These are phyloP conservation scores for Zeugodacus cucurbitae DNA, from an alignment of 1,140 invertebrate genomes.

Conservation along the genomic window DNA sequence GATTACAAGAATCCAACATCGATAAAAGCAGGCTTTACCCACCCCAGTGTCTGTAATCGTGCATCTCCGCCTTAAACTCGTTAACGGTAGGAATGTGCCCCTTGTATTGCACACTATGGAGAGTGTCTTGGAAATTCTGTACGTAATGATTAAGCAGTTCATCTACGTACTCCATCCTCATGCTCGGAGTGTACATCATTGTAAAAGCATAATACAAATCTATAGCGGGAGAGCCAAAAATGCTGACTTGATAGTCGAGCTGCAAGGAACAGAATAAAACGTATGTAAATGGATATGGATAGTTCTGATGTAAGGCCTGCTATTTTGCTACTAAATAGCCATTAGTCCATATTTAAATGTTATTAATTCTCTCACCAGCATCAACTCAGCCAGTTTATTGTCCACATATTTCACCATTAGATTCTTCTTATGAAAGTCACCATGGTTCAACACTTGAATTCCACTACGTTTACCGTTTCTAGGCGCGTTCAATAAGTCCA, in stretches of 20 bases:
- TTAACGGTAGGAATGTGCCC: constrained; percentile 35
- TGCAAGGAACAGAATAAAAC: not conserved
- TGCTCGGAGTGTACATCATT: constrained; percentile 8
- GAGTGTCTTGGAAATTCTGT: not conserved
- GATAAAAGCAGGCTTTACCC: not conserved
- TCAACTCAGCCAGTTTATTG: not conserved
- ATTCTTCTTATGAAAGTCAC: constrained; percentile 42
- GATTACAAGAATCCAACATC: not conserved
- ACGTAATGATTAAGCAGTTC: constrained; percentile 39
- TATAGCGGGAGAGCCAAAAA: not conserved
- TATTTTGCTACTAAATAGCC: too few relatives aligned
- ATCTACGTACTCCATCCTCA: not conserved
- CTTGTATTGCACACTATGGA: not conserved
- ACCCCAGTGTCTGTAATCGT: constrained; percentile 43
- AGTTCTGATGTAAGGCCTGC: too few relatives aligned
- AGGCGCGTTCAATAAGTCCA: not conserved
- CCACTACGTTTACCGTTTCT: not conserved
- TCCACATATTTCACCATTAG: constrained; percentile 10
- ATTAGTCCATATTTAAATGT: too few relatives aligned
- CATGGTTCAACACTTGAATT: constrained; percentile 34
- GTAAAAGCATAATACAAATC: constrained; percentile 24
- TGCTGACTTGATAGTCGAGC: constrained; percentile 33
- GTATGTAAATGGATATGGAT: not conserved
- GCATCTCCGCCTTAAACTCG: constrained; percentile 42
- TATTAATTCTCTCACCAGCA: not conserved